Evolutionary conservation across 2,113 vertebrate genomes (phyloP), one percentile per base, ranked within the genome.

Genomic region (Catharus bicknelli): DNA sequence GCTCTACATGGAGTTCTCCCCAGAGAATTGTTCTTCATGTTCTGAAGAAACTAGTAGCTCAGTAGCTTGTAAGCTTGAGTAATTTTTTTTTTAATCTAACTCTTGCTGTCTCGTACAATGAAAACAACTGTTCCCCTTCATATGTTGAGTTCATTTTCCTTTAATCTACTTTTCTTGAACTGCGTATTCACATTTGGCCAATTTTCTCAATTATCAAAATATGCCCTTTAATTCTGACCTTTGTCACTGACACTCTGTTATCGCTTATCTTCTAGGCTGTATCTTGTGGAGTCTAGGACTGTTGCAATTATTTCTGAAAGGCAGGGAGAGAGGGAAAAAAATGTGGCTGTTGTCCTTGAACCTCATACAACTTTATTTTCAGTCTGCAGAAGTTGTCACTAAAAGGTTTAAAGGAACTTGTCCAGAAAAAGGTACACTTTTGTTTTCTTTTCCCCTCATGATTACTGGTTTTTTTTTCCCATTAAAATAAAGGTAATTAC

Each of bases 171-270:
- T 75, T 70, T 30, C 18, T 70, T 83, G n/a, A 82, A 27, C 8
- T 72, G 11, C 7, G 13, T 62, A 17, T 34, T 36, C 3, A 1
- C 68, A n/a, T 75, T 78, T 68, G n/a, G 21, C n/a, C 17, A 78
- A 27, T 9, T 27, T 94, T 57, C 74, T 85, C 54, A 45, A 1
- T 87, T 90, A 61, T 55, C 47, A 81, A 67, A 82, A 77, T 48
- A 38, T 75, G 73, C 57, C 74, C 77, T 94, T 89, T 90, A 78
- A 92, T 92, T 84, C 68, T 94, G 82, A 91, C 87, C 94, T 95
- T 96, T 91, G 91, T 89, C 66, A 90, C 83, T 75, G 91, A 94
- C 83, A 86, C 73, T 90, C 88, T 4, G 42, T 88, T 91, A 94
- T 88, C 19, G 0, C 77, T 81, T 86, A 90, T 72, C 68, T 63